Conservation (phyloP, 64 coral and sea anemone species). For the Dendronephthya gigantea region DNA sequence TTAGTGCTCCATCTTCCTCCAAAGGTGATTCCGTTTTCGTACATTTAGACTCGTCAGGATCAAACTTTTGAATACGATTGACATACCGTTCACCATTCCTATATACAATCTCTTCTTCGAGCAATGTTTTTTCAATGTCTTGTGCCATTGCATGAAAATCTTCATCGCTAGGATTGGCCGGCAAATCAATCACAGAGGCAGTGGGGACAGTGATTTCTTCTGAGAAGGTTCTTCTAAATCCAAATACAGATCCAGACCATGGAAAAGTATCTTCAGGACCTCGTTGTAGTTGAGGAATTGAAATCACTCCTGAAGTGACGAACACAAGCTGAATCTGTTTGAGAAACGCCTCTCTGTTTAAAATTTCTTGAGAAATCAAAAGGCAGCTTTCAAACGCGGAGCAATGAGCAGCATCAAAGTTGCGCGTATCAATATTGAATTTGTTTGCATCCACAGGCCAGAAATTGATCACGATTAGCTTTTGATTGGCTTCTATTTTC, state of each 20-base stretch:
- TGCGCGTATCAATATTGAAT: background rate
- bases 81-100: background rate
- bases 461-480: background rate
- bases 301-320: background rate
- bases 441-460: background rate
- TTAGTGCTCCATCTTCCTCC: background rate
- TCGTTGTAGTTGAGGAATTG: background rate
- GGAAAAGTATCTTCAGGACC: background rate
- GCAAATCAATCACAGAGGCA: background rate
- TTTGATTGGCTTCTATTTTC: background rate
- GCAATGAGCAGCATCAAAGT: background rate
- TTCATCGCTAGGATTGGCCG: background rate
- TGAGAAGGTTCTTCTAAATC: background rate
- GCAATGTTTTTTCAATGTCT: background rate
- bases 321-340: background rate
- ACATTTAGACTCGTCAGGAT: background rate
- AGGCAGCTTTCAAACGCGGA: background rate
- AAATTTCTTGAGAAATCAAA: background rate
- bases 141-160: background rate
- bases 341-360: background rate
- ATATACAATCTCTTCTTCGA: background rate
- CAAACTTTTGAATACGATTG: background rate
- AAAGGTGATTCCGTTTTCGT: background rate
- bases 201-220: background rate
- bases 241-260: background rate